Evolutionary conservation across 2,888 invertebrate genomes (phyloP).

Genomic region (Oxyscelio sp.): DNA sequence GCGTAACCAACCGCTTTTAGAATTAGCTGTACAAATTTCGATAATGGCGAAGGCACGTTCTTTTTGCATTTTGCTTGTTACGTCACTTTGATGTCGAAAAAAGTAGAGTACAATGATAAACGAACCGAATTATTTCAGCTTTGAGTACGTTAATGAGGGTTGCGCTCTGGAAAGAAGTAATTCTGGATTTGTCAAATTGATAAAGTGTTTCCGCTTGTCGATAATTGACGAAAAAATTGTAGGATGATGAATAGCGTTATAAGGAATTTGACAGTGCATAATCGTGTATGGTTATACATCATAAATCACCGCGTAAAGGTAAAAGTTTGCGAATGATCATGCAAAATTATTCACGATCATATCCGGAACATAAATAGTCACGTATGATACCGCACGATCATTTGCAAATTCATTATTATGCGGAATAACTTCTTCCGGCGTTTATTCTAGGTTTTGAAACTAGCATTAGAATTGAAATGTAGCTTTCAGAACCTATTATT

Average conservation of each 20-base stretch:
- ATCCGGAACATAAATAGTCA: constrained; percentile 28
- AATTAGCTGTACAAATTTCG: not conserved
- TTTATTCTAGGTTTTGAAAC: constrained; percentile 4
- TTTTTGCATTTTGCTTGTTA: not conserved
- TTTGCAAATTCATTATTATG: constrained; percentile 33
- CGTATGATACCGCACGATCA: constrained; percentile 17
- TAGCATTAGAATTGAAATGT: not conserved
- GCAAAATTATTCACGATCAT: constrained; percentile 47
- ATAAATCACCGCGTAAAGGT: constrained; percentile 26
- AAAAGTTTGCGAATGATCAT: constrained; percentile 33
- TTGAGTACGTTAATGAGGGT: not conserved
- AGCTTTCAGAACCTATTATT: not conserved
- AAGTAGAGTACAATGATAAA: no score
- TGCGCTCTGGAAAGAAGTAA: not conserved
- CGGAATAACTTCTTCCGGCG: constrained; percentile 20
- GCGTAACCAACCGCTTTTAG: not conserved
- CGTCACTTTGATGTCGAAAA: not conserved
- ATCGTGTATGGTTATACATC: constrained; percentile 26
- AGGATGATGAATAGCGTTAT: constrained; percentile 16
- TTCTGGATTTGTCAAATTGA: constrained; percentile 1
- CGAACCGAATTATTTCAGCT: no score
- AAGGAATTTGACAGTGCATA: constrained; percentile 32
- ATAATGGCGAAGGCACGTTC: not conserved
- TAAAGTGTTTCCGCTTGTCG: not conserved
- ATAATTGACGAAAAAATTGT: constrained; percentile 18